phyloP scores from a whole-genome alignment of 2,888 invertebrate species.

The Scrobipalpa atriplicella region DNA sequence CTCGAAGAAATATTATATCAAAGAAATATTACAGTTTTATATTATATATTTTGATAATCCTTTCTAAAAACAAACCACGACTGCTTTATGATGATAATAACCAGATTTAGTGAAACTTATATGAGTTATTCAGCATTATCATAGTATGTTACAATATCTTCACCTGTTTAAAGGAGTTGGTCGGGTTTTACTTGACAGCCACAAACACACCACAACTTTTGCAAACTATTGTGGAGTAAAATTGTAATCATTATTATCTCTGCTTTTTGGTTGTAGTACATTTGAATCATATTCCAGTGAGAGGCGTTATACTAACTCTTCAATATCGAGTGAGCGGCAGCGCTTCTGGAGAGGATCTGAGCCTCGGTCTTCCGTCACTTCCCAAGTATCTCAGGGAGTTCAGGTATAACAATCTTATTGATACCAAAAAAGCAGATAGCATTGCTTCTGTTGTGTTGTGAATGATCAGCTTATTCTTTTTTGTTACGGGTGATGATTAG shows the following conservation, averaged over 20 bases:
- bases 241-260: neutral
- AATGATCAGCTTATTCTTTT: neutral
- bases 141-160: too few relatives aligned
- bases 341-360: constrained; percentile 74
- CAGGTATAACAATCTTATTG: constrained; percentile 51
- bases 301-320: constrained; percentile 71
- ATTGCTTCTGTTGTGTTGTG: neutral
- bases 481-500: too few relatives aligned
- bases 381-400: constrained; percentile 69
- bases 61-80: too few relatives aligned
- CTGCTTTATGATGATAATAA: too few relatives aligned
- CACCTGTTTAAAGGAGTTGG: too few relatives aligned
- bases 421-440: neutral
- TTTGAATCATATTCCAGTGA: constrained; percentile 51
- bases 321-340: constrained; percentile 74
- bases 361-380: constrained; percentile 73
- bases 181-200: too few relatives aligned
- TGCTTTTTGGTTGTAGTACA: constrained; percentile 2
- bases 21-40: too few relatives aligned
- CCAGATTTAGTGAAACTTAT: too few relatives aligned
- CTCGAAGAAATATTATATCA: too few relatives aligned
- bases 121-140: too few relatives aligned
- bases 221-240: neutral
- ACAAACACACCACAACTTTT: neutral
- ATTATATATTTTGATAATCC: too few relatives aligned